Base-by-base conservation (phyloP, 37 sponge, comb jelly and placozoan genomes). In the Tethya wilhelma region DNA sequence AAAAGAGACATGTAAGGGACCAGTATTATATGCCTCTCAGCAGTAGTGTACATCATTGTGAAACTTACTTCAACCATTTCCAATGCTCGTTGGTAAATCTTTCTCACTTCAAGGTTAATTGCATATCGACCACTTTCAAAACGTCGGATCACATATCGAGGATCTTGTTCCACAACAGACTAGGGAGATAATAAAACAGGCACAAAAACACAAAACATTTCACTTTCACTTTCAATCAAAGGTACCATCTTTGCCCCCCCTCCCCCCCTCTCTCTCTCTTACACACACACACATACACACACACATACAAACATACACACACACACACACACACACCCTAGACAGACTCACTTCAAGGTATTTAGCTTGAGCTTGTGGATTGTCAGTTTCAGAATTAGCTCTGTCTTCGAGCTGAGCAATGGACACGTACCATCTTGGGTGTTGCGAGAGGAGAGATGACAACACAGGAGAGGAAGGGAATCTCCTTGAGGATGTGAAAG, bases 91-190 rank as follows among this genome's bases (percentile, higher is more conserved):
- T 41, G 79, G 77, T 91, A 95, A 26, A 90, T 69, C 26, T 41
- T 37, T 59, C 88, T 79, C 11, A 87, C 87, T 8, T 88, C 89
- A 41, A 59, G 25, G 71, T 96, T 62, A 26, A 86, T 60, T 8
- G 96, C 96, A 71, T 87, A 96, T 23, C 62, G 64, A 3, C 93
- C 91, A 81, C 91, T 90, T 65, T 96, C 94, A 64, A 84, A 86
- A 37, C 96, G 67, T 57, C 94, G 66, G 12, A 93, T 63, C 26
- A 96, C 93, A 59, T 96, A 96, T 0, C 80, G 57, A 38, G 96
- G 96, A 69, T 96, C 96, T 19, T 43, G 12, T 38, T 79, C 78
- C 22, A 83, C 29, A 6, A 92, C 91, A 22, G 81, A 79, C 95
- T 94, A 80, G 5, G 44, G 3, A 44, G 22, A 38, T 14, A 30